Conservation (phyloP, 2,797 vertebrate genomes). For the Tauraco hartlaubi region DNA sequence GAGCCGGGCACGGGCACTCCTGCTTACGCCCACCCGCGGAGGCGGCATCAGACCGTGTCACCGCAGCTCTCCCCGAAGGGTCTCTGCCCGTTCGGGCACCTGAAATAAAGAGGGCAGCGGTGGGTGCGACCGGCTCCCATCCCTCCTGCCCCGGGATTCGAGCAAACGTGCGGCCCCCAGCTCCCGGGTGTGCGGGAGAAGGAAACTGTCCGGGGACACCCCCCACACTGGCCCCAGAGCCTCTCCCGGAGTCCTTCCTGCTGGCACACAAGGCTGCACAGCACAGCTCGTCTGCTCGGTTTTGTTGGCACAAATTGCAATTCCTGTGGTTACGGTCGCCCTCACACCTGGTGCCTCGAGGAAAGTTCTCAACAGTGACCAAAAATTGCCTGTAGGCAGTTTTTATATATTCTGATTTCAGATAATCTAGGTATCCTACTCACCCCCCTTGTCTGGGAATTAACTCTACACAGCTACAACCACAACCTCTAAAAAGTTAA, state of each 20-base stretch:
- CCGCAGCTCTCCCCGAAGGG: neutral
- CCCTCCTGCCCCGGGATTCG: neutral
- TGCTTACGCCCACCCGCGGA: too few species aligned
- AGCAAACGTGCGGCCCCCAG: too few species aligned
- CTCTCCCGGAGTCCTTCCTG: neutral
- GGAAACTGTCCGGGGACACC: too few species aligned
- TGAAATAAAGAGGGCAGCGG: neutral
- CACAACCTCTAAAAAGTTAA: neutral
- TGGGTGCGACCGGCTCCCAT: fast-evolving
- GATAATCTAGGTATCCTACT: neutral
- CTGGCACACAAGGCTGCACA: neutral
- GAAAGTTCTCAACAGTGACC: neutral
- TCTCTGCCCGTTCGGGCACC: neutral
- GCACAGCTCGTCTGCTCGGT: neutral
- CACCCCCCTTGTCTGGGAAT: neutral
- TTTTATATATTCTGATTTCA: too few species aligned
- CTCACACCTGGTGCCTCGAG: too few species aligned
- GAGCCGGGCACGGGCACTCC: too few species aligned
- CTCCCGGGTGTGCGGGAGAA: too few species aligned
- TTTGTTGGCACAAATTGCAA: too few species aligned
- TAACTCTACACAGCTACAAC: neutral
- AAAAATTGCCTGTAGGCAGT: too few species aligned
- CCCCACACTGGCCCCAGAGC: too few species aligned
- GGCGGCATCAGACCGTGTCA: too few species aligned
- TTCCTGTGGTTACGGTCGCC: fast-evolving